These are phyloP conservation scores for Cacajao melanocephalus DNA, from an alignment of 2,797 vertebrate species.

Conservation along the genomic window DNA sequence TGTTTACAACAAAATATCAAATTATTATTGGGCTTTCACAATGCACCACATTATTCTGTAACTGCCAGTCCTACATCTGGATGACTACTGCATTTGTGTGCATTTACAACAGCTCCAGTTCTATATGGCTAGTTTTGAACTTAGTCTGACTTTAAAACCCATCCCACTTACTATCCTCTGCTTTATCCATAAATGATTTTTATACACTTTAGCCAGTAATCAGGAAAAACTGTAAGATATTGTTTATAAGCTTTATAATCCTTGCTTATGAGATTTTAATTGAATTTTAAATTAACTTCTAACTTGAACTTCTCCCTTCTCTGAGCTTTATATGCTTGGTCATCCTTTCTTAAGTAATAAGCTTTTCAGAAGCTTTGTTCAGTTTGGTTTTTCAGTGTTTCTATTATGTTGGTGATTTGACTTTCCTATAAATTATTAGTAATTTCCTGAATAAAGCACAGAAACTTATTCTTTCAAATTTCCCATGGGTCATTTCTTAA, in stretches of 20 bases:
- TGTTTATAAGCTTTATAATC: background rate
- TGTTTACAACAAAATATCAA: background rate
- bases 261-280: background rate
- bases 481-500: background rate
- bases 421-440: background rate
- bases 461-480: constrained; percentile 1
- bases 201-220: background rate
- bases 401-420: background rate
- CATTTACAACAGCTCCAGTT: background rate
- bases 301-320: background rate
- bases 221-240: background rate
- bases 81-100: background rate
- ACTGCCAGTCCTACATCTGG: background rate
- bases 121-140: background rate
- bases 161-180: background rate
- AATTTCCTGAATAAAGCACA: background rate
- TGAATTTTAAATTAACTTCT: constrained; percentile 25
- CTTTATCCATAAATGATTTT: background rate
- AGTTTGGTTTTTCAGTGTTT: background rate
- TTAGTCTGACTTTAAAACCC: background rate
- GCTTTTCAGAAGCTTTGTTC: background rate
- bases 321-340: background rate
- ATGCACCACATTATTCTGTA: background rate
- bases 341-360: background rate
- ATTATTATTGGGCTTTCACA: background rate